These are phyloP conservation scores for Celastrina argiolus DNA, from an alignment of 2,888 invertebrate species.

Conservation along the genomic window DNA sequence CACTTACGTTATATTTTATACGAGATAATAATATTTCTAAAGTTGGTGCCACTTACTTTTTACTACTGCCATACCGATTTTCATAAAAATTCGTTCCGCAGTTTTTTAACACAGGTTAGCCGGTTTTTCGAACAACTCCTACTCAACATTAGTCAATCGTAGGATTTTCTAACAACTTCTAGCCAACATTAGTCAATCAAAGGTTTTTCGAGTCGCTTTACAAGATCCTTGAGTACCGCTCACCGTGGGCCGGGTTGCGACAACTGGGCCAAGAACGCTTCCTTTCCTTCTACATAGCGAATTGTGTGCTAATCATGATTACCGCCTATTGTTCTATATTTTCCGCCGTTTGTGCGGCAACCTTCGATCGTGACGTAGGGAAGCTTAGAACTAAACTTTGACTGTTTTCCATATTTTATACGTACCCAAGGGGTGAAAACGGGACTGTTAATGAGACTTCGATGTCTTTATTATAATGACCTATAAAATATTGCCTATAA, in stretches of 20 bases:
- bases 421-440: no score
- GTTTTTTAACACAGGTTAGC: no score
- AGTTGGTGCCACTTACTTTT: no score
- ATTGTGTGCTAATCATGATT: slow-evolving; percentile 22
- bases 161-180: background rate
- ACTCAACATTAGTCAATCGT: background rate
- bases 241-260: slow-evolving; percentile 41
- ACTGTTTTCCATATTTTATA: background rate
- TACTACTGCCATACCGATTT: no score
- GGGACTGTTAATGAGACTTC: no score
- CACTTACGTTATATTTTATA: no score
- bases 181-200: background rate
- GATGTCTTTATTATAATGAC: no score
- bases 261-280: slow-evolving; percentile 65
- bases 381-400: background rate
- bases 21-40: no score
- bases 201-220: slow-evolving; percentile 7
- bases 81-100: no score
- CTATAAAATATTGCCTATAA: no score
- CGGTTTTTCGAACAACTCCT: no score
- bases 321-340: slow-evolving; percentile 20
- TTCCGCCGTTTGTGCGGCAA: slow-evolving; percentile 14
- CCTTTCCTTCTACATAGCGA: slow-evolving; percentile 46
- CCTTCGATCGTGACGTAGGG: background rate
- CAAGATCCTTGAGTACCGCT: slow-evolving; percentile 41